Conservation (phyloP, 1,140 invertebrate genomes). For the Pseudomyrmex pallidus region DNA sequence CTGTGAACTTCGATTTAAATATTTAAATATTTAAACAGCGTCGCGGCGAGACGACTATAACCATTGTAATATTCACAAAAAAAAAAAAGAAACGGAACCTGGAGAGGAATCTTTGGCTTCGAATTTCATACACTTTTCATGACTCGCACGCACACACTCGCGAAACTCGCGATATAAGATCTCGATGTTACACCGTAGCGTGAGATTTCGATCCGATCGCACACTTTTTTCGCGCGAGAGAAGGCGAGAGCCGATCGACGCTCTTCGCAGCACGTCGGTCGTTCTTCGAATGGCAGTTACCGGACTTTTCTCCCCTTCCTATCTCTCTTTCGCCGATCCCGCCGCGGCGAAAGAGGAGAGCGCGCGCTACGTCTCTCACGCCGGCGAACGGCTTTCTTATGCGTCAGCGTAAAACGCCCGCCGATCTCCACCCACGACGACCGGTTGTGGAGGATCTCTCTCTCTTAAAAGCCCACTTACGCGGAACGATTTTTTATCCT, state of each 20-base stretch:
- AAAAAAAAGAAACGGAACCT: not conserved
- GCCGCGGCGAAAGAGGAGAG: conserved; percentile 1
- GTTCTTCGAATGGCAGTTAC: conserved; percentile 78
- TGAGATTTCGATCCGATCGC: too few relatives aligned
- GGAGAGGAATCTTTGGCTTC: not conserved
- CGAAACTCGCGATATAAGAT: not conserved
- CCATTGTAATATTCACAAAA: not conserved
- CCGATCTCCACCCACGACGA: conserved; percentile 73
- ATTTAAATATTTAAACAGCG: conserved; percentile 15
- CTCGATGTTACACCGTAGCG: not conserved
- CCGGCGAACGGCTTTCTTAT: conserved; percentile 69
- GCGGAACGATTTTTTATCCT: not conserved
- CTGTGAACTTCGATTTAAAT: conserved; percentile 1
- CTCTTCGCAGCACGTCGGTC: conserved; percentile 71
- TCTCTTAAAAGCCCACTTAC: conserved; percentile 5
- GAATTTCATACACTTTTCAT: not conserved
- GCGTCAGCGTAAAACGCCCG: conserved; percentile 66
- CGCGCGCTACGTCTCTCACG: conserved; percentile 30
- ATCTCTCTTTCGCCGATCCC: conserved; percentile 20
- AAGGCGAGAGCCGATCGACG: conserved; percentile 37
- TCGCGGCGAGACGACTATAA: not conserved
- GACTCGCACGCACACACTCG: not conserved
- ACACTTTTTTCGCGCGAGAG: not conserved
- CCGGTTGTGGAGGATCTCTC: conserved; percentile 8
- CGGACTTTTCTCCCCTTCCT: conserved; percentile 56